These are phyloP conservation scores for Monoplex corrugatus DNA, from an alignment of 2,888 invertebrate genomes.

Conservation along the genomic window DNA sequence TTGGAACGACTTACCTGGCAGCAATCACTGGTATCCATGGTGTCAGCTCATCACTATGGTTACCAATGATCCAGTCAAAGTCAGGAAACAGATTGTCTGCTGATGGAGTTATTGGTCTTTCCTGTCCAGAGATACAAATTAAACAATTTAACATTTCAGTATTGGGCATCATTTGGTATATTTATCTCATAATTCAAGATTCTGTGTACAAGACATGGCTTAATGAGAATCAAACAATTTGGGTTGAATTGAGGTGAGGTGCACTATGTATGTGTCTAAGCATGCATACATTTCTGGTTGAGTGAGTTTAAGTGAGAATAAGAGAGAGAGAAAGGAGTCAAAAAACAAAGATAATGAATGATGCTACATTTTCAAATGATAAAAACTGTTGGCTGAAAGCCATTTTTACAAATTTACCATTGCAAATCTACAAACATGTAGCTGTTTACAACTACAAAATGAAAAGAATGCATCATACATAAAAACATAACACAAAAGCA, in stretches of 20 bases:
- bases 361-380: no score
- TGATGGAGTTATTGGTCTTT: slow-evolving; percentile 85
- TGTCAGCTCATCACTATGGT: slow-evolving; percentile 99
- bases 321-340: no score
- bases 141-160: background rate
- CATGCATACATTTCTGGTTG: background rate
- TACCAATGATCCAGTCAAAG: slow-evolving; percentile 97
- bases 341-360: no score
- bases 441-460: no score
- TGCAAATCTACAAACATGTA: no score
- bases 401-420: no score
- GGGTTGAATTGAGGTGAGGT: no score
- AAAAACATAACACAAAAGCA: no score
- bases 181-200: background rate
- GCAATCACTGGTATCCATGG: slow-evolving; percentile 98
- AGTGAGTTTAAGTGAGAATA: background rate
- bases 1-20: slow-evolving; percentile 84
- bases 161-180: background rate
- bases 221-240: no score
- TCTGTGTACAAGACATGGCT: no score
- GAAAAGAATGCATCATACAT: no score
- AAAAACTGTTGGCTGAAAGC: no score
- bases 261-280: slow-evolving; percentile 1
- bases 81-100: slow-evolving; percentile 87
- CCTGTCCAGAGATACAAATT: slow-evolving; percentile 58